Evolutionary conservation across 1,140 invertebrate genomes (phyloP).

Genomic region (Ceratosolen fusciceps): DNA sequence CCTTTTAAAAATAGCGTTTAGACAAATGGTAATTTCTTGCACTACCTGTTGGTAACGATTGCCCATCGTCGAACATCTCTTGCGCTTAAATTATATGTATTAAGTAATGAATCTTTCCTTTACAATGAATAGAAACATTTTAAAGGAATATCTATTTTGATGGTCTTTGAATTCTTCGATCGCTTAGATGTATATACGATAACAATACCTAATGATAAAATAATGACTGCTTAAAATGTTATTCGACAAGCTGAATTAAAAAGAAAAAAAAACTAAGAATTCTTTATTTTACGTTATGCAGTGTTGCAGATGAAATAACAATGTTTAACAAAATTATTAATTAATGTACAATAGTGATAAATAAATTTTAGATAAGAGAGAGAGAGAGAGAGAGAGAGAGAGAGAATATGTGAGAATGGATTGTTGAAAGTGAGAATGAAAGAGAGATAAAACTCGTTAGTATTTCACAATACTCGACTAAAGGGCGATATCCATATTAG

Average conservation of each 20-base stretch:
- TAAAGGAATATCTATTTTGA: not conserved
- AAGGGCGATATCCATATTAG: conserved; percentile 50
- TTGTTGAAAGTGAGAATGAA: conserved; percentile 44
- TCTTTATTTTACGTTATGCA: not conserved
- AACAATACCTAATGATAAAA: conserved; percentile 8
- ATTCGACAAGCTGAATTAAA: not conserved
- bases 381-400: no score
- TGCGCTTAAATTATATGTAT: not conserved
- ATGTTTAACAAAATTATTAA: conserved; percentile 30
- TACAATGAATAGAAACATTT: not conserved
- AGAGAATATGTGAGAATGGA: conserved; percentile 35
- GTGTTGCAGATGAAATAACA: conserved; percentile 6
- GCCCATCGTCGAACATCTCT: not conserved
- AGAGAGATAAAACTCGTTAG: conserved; percentile 57
- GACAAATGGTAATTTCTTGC: not conserved
- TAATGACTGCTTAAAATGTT: not conserved
- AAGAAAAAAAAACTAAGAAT: not conserved
- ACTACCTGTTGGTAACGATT: not conserved
- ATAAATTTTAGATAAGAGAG: conserved; percentile 36
- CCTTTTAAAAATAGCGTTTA: not conserved
- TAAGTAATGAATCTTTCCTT: not conserved
- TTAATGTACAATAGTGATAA: conserved; percentile 24
- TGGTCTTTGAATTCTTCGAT: not conserved
- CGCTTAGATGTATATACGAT: not conserved
- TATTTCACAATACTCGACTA: conserved; percentile 62